Conservation (phyloP, 2,888 invertebrate species). For the Hirtodrosophila cameraria region DNA sequence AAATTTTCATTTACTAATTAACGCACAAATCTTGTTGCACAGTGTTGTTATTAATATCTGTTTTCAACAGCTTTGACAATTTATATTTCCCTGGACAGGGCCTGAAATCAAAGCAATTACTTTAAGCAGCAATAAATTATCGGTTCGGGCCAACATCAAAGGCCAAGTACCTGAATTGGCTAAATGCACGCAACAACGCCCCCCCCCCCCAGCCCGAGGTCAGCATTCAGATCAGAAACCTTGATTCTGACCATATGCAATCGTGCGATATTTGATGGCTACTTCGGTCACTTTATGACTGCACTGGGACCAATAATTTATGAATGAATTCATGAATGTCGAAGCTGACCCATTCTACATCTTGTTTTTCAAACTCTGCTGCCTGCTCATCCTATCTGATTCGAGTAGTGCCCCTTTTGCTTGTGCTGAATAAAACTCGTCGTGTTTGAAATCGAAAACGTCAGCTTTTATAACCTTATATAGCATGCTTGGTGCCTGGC, state of each 20-base stretch:
- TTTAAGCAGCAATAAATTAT: slow-evolving; percentile 47
- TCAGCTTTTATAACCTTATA: slow-evolving; percentile 48
- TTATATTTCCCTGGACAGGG: slow-evolving; percentile 21
- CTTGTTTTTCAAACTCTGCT: slow-evolving; percentile 2
- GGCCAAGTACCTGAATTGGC: slow-evolving; percentile 13
- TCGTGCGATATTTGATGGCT: slow-evolving; percentile 74
- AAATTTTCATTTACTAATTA: slow-evolving; percentile 4
- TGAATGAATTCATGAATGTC: slow-evolving; percentile 80
- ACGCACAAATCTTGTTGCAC: neutral
- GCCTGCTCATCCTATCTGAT: neutral
- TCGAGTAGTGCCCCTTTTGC: slow-evolving; percentile 19
- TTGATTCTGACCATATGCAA: slow-evolving; percentile 56
- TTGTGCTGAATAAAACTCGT: slow-evolving; percentile 40
- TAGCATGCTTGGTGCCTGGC: neutral
- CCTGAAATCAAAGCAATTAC: slow-evolving; percentile 57
- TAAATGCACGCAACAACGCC: slow-evolving; percentile 3
- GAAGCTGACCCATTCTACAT: slow-evolving; percentile 40
- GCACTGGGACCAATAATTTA: slow-evolving; percentile 79
- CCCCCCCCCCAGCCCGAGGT: slow-evolving; percentile 9
- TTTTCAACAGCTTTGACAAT: slow-evolving; percentile 25
- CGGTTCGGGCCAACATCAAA: slow-evolving; percentile 13
- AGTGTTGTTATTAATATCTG: slow-evolving; percentile 12
- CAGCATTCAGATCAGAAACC: slow-evolving; percentile 2
- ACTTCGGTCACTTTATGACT: slow-evolving; percentile 73
- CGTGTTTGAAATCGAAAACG: slow-evolving; percentile 53